Evolutionary conservation across 2,888 invertebrate species (phyloP), one percentile per base, ranked within the genome.

Genomic region (Branchellion lobata): DNA sequence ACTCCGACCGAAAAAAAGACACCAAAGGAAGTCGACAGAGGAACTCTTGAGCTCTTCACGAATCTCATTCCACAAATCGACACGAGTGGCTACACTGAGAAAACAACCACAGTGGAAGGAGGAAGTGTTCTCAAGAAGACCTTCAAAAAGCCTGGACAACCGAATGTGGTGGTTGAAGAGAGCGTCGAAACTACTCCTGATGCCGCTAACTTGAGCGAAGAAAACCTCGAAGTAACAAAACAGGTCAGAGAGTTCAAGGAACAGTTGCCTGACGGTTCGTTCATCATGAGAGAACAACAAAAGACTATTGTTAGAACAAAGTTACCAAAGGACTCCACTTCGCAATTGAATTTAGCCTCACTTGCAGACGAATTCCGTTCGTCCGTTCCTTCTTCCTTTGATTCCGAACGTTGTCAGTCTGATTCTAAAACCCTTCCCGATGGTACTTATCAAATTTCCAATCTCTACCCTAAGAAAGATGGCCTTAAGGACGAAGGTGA

Each of bases 141-240:
- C 2, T 36, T 40, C 24, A 31, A 34, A 21, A 72, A 72, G n/a
- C 40, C 40, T 34, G 72, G 34, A 5, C n/a, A 72, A 34, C 33
- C 33, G 34, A 18, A 72, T n/a, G 33, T 72, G 34, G 72, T 72
- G 24, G 40, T 72, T 18, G 72, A 72, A 18, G 36, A 72, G 36
- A 34, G 11, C n/a, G 5, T 31, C 72, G 40, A 72, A 40, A 33
- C 34, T 18, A 1, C 40, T 8, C 72, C 72, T 34, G 72, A 72
- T 18, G 24, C 72, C 14, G 40, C 61, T 24, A 72, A 72, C 21
- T 34, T 72, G n/a, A 34, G 18, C 31, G 74, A 11, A 74, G 24
- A 57, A 3, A 57, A 57, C 61, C 21, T 57, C 61, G 61, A 57
- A 57, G 61, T 57, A 14, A 57, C 61, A n/a, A 57, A 5, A 18